Evolutionary conservation across 2,888 invertebrate species (phyloP).

Genomic region (Dichetophora obliterata): DNA sequence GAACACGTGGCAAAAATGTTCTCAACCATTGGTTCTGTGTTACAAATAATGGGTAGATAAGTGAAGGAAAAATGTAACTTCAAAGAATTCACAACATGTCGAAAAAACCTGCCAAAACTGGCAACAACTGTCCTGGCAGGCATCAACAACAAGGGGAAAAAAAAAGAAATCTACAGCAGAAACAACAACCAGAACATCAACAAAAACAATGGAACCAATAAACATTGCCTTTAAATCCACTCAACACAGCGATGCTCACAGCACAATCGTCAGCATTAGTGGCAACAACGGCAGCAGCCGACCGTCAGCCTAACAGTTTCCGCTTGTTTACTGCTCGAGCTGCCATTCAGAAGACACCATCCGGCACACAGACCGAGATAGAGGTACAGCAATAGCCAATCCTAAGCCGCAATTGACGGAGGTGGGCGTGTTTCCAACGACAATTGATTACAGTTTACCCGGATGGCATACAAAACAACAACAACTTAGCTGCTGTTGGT

Average conservation of each 20-base stretch:
- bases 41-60: slow-evolving; percentile 29
- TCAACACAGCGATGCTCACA: slow-evolving; percentile 50
- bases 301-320: slow-evolving; percentile 67
- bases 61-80: slow-evolving; percentile 23
- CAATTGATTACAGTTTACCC: slow-evolving; percentile 62
- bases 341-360: slow-evolving; percentile 36
- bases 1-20: slow-evolving; percentile 18
- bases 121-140: slow-evolving; percentile 44
- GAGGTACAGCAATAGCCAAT: slow-evolving; percentile 51
- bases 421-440: slow-evolving; percentile 64
- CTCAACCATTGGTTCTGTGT: not conserved
- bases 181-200: slow-evolving; percentile 47
- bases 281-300: slow-evolving; percentile 61
- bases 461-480: slow-evolving; percentile 45
- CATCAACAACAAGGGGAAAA: slow-evolving; percentile 10
- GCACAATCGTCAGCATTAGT: slow-evolving; percentile 47
- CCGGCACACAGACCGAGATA: slow-evolving; percentile 39
- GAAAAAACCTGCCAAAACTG: slow-evolving; percentile 10
- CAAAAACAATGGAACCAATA: slow-evolving; percentile 54
- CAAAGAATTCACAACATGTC: not conserved
- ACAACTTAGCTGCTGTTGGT: slow-evolving; percentile 47
- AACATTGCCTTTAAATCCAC: slow-evolving; percentile 35
- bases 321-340: slow-evolving; percentile 50
- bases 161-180: slow-evolving; percentile 36
- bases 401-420: slow-evolving; percentile 52